Evolutionary conservation across 2,888 invertebrate genomes (phyloP).

Genomic region (Pachymerium ferrugineum): DNA sequence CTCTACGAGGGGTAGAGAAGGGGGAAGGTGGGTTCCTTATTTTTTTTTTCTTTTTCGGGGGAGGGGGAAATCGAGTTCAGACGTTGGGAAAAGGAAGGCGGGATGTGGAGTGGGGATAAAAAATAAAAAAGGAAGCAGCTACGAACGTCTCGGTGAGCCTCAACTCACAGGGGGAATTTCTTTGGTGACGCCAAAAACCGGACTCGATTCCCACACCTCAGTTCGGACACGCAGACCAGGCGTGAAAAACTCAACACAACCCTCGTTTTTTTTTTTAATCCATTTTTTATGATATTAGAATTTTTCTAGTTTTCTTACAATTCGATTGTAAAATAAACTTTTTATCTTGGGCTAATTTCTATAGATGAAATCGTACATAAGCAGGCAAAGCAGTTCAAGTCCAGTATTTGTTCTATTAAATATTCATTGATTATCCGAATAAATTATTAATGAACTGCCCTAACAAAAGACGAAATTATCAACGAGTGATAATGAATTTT

Average conservation of each 20-base stretch:
- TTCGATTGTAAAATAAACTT: no score
- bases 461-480: no score
- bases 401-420: no score
- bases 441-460: no score
- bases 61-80: constrained; percentile 18
- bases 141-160: background rate
- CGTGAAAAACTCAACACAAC: background rate
- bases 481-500: no score
- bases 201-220: constrained; percentile 18
- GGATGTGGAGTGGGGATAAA: constrained; percentile 18
- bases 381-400: no score
- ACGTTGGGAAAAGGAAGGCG: constrained; percentile 21
- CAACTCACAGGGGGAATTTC: background rate
- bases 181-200: background rate
- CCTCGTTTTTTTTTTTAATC: background rate
- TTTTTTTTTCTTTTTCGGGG: constrained; percentile 10
- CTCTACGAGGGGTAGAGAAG: no score
- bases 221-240: constrained; percentile 17
- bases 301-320: background rate
- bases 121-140: constrained; percentile 2
- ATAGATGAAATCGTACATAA: no score
- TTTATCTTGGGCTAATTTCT: no score
- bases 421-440: no score
- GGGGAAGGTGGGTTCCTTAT: background rate
- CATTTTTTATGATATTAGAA: background rate